Conservation (phyloP, 1,140 invertebrate genomes). For the Drosophila albomicans region DNA sequence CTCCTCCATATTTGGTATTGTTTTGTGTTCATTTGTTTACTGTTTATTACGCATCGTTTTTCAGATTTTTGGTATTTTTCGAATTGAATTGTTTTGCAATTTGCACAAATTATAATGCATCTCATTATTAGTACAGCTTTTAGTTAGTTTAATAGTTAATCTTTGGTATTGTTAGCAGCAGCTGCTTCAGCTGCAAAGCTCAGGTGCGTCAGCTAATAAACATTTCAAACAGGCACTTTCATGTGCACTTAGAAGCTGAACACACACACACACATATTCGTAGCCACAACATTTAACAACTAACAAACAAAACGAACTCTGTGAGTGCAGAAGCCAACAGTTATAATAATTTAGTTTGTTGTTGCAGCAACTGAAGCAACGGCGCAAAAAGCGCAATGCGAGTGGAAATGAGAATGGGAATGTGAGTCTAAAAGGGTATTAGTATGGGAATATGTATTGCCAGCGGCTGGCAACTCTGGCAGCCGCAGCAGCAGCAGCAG, state of each 20-base stretch:
- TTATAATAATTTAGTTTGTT: slow-evolving; percentile 63
- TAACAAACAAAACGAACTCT: slow-evolving; percentile 42
- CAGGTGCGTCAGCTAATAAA: slow-evolving; percentile 32
- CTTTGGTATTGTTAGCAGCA: slow-evolving; percentile 10
- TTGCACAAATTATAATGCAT: background rate
- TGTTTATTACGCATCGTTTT: slow-evolving; percentile 60
- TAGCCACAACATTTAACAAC: slow-evolving; percentile 40
- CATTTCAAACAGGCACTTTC: slow-evolving; percentile 35
- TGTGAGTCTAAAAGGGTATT: background rate
- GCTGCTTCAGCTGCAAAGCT: slow-evolving; percentile 5
- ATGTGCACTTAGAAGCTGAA: slow-evolving; percentile 54
- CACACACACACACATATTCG: slow-evolving; percentile 15
- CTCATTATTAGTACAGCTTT: background rate
- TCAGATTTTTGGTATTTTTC: slow-evolving; percentile 11
- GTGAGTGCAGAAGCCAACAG: slow-evolving; percentile 36
- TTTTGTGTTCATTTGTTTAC: slow-evolving; percentile 53
- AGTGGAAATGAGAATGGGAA: background rate
- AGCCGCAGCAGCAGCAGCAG: slow-evolving; percentile 53
- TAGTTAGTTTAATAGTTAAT: slow-evolving; percentile 8
- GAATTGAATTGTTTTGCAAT: slow-evolving; percentile 4
- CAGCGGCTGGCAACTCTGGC: slow-evolving; percentile 43
- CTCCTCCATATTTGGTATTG: slow-evolving; percentile 16
- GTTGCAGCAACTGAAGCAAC: slow-evolving; percentile 47
- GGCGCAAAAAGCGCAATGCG: slow-evolving; percentile 58
- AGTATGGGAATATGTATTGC: slow-evolving; percentile 14